Evolutionary conservation across 2,888 invertebrate species (phyloP).

Genomic region (Brachyptera putata): DNA sequence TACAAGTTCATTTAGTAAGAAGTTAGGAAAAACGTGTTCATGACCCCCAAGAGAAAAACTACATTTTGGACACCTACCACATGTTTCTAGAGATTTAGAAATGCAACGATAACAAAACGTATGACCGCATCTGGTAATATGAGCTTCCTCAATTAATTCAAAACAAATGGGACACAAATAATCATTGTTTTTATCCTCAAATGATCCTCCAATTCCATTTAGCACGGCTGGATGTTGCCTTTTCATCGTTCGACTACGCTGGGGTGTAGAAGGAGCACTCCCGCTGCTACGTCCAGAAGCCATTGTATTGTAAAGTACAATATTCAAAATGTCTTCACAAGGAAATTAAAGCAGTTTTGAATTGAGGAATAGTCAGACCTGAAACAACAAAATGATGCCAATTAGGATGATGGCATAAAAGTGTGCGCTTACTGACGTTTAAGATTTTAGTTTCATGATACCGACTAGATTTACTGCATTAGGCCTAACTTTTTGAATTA

Average conservation of each 20-base stretch:
- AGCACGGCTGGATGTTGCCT: conserved; percentile 49
- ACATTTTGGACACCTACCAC: conserved; percentile 78
- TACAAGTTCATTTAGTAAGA: conserved; percentile 75
- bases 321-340: neutral
- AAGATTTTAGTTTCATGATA: too few species aligned
- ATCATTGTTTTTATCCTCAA: conserved; percentile 65
- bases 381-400: neutral
- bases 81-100: conserved; percentile 58
- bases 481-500: too few species aligned
- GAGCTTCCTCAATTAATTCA: conserved; percentile 82
- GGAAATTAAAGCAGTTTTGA: neutral
- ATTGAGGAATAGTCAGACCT: neutral
- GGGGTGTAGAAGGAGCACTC: conserved; percentile 26
- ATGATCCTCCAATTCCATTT: conserved; percentile 59
- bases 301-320: conserved; percentile 14
- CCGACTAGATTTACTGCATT: too few species aligned
- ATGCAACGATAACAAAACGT: conserved; percentile 87
- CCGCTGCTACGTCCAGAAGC: conserved; percentile 29
- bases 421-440: neutral
- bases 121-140: conserved; percentile 89
- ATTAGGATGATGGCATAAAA: neutral
- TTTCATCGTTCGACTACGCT: conserved; percentile 27
- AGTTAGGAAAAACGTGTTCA: conserved; percentile 81
- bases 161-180: conserved; percentile 79
- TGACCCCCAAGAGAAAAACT: conserved; percentile 63